A percentile compares a stretch with the other conserved stretches of the same genome.
These are phyloP conservation scores for Jacana jacana DNA, from an alignment of 2,113 vertebrate genomes.

Conservation along the genomic window DNA sequence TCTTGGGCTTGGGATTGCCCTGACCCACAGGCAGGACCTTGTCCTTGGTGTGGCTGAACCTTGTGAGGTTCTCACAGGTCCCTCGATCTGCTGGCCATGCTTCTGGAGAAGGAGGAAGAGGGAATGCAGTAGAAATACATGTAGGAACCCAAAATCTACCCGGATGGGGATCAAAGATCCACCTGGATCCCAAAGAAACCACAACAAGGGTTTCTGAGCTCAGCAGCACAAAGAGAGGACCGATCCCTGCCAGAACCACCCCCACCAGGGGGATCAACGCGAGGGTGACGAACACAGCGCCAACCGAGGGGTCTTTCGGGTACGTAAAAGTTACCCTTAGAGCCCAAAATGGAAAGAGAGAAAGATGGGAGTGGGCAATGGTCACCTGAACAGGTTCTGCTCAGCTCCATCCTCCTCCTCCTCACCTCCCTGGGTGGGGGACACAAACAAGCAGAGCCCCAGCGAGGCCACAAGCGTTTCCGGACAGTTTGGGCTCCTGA, in stretches of 20 bases:
- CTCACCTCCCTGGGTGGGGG: background rate
- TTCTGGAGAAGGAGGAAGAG: background rate
- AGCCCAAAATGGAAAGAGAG: background rate
- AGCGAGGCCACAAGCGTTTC: background rate
- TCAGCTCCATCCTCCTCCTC: background rate
- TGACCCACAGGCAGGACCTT: background rate
- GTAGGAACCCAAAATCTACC: background rate
- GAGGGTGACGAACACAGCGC: background rate
- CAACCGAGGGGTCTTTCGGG: rapidly evolving
- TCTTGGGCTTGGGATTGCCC: background rate
- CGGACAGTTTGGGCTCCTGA: background rate
- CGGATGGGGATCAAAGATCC: background rate
- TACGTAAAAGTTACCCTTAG: background rate
- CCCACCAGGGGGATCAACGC: background rate
- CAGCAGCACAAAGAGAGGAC: background rate
- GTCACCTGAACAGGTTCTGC: background rate
- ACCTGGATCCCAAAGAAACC: background rate
- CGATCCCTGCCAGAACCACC: rapidly evolving
- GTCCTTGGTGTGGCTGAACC: background rate
- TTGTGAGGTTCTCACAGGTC: background rate
- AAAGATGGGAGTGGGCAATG: rapidly evolving
- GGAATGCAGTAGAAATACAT: rapidly evolving
- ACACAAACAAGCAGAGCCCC: background rate
- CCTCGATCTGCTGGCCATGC: background rate
- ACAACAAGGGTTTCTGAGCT: no score